Evolutionary conservation across 2,797 vertebrate genomes (phyloP), one percentile per base, ranked within the genome.

Genomic region (Simalia tracyae): DNA sequence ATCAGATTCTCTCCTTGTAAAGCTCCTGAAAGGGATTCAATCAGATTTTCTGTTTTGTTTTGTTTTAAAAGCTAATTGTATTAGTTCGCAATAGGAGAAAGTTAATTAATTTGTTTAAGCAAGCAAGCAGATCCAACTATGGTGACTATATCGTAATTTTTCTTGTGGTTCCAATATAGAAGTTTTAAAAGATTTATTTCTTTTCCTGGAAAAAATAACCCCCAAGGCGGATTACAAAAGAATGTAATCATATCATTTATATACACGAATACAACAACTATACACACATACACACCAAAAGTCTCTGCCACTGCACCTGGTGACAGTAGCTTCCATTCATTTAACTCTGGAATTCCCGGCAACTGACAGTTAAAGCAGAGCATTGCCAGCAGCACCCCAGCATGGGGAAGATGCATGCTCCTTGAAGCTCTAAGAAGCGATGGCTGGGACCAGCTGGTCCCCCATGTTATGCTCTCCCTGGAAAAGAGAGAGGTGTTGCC

Each of bases 41-140:
- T 81, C 72, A 24, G 72, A 24, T 81, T 24, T 46, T 46, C 36
- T 36, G 36, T 36, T 46, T 76, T 46, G 24, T 46, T 15, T 86
- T 95, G 85, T 84, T 68, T 85, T 92, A 26, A 64, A 96, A 50
- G 1, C 2, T 91, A 22, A 66, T 91, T 17, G 11, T 91, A 86
- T 31, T 91, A 66, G 61, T 60, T 91, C 59, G 54, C 24, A 17
- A 14, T 46, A 81, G 72, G 42, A 81, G 42, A 81, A 81, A 81
- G 72, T 46, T 42, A 46, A 46, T 81, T 81, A 81, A 81, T 81
- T 81, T 81, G 72, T 81, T 46, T 46, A 46, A 81, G 72, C 72
- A 81, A 46, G 36, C 36, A 46, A 81, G 72, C 72, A 9, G 46
- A 24, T 81, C 72, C 46, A 46, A 81, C 22, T 24, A 46, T 9